These are phyloP conservation scores for honey bee (Apis mellifera) DNA, from an alignment of 1,140 invertebrate genomes.

Conservation along the genomic window DNA sequence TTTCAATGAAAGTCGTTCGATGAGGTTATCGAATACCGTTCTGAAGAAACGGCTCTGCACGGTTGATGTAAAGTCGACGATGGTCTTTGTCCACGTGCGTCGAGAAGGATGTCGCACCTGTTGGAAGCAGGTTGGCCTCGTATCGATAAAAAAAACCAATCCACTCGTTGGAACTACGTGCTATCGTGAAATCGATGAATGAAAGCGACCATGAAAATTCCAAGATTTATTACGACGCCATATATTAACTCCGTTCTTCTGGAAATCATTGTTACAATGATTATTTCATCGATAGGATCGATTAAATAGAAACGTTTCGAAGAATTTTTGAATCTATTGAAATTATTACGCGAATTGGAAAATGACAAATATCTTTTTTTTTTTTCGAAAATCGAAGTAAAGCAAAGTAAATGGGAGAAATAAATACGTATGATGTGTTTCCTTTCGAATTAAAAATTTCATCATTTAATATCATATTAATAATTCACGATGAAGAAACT, in stretches of 20 bases:
- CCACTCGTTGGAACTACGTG: constrained; percentile 33
- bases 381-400: no score
- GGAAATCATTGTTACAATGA: no score
- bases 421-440: no score
- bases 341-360: no score
- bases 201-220: constrained; percentile 44
- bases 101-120: constrained; percentile 54
- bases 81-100: constrained; percentile 34
- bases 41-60: constrained; percentile 9
- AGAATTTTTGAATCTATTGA: no score
- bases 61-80: constrained; percentile 44
- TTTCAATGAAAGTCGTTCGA: constrained; percentile 58
- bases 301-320: no score
- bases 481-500: no score
- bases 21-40: constrained; percentile 22
- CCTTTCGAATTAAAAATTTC: not conserved
- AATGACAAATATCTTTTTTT: no score
- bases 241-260: not conserved
- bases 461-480: no score
- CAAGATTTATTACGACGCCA: not conserved
- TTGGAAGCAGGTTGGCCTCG: constrained; percentile 55
- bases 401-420: no score
- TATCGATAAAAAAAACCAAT: constrained; percentile 47
- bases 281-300: no score
- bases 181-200: constrained; percentile 57